Conservation (phyloP, 2,113 vertebrate genomes). For the Anoplopoma fimbria region DNA sequence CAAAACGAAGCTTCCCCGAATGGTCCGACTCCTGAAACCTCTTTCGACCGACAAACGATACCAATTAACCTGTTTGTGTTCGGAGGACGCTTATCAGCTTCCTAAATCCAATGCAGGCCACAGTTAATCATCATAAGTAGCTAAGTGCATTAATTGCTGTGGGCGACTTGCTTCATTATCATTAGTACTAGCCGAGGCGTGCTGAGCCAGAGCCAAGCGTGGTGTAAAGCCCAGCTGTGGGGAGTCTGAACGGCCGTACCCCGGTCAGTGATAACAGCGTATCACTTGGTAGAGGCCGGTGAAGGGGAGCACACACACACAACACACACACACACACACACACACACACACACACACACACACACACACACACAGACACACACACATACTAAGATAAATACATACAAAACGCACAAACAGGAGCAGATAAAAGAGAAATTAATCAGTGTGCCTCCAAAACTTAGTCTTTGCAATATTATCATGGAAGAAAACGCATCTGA, state of each 20-base stretch:
- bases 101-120: constrained; percentile 60
- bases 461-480: background rate
- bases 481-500: background rate
- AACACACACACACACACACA: background rate
- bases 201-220: constrained; percentile 52
- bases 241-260: constrained; percentile 22
- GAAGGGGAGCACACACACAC: background rate
- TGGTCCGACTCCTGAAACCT: constrained; percentile 4
- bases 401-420: background rate
- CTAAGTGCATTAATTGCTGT: constrained; percentile 70
- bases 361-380: background rate
- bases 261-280: constrained; percentile 12
- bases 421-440: background rate
- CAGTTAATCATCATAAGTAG: constrained; percentile 69
- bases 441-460: background rate
- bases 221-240: constrained; percentile 54
- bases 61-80: constrained; percentile 68
- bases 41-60: constrained; percentile 14
- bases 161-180: constrained; percentile 63
- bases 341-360: background rate
- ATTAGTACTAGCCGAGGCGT: constrained; percentile 35
- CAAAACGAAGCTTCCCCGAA: background rate
- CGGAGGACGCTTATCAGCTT: constrained; percentile 56
- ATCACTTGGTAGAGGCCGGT: constrained; percentile 12
- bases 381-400: background rate